Evolutionary conservation across 92 coral and sea anemone genomes (phyloP), one percentile per base, ranked within the genome.

Genomic region (Palythoa grandiflora): DNA sequence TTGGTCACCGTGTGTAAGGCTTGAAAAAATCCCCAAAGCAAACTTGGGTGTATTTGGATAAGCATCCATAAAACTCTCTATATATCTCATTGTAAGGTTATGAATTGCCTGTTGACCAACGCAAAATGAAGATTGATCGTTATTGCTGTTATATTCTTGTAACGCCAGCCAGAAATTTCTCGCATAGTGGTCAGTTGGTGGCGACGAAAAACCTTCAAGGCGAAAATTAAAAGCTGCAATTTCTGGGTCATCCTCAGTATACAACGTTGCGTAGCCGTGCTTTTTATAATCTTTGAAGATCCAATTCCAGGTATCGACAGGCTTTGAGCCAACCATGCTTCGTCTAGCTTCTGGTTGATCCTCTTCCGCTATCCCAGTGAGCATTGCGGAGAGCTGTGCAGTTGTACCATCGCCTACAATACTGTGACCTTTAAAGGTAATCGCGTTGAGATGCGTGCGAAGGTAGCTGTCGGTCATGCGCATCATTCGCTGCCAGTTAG

Each of bases 391-490:
- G 35, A 95, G 85, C 84, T 95, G 92, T 17, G 91, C 92, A 3
- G 94, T 94, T 14, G 98, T 95, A 2, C 98, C 96, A 65, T 95
- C 98, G 9, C 96, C 98, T 14, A 94, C 95, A 71, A 92, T 85
- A 13, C 95, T 89, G 20, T 93, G 90, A 2, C 96, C 98, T 93
- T 87, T 90, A 59, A 94, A 63, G 19, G 71, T 73, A 1, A 94
- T 70, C 1, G 95, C 90, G 19, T 92, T 85, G 9, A 90, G 77
- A 17, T 90, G 85, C 87, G 84, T 87, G 71, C 75, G 72, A 90
- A 94, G 75, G 57, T 88, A 93, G 11, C 71, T 76, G 68, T 79
- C 73, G 17, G 92, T 93, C 35, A 75, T 93, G 65, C 90, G 94
- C 95, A 94, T 93, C 87, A 91, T 87, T 73, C 98, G 78, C 51